Conservation (phyloP, 2,888 invertebrate species). For the Frankliniella fusca region DNA sequence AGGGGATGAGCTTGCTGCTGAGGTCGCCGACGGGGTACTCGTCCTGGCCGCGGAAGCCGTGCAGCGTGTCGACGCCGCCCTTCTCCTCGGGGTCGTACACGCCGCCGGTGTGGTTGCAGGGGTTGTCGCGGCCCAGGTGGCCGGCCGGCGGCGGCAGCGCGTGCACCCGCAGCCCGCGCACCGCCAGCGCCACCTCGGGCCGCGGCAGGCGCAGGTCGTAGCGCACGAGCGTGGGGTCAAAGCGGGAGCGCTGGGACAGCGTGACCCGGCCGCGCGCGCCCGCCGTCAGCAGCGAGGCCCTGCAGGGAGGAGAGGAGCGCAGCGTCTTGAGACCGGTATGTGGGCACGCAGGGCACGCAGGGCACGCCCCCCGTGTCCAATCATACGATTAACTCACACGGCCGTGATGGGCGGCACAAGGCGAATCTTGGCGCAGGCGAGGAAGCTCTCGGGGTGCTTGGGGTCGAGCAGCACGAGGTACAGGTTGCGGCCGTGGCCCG, state of each 20-base stretch:
- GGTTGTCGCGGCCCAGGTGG: constrained; percentile 49
- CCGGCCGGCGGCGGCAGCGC: constrained; percentile 63
- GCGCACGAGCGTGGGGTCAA: constrained; percentile 76
- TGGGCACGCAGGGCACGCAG: not conserved
- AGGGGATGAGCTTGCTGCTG: constrained; percentile 75
- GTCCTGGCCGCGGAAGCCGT: constrained; percentile 77
- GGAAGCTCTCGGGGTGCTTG: constrained; percentile 67
- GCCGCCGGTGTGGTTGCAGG: constrained; percentile 67
- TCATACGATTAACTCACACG: constrained; percentile 56
- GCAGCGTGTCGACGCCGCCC: constrained; percentile 40
- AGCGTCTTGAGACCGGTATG: constrained; percentile 12
- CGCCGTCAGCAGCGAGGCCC: constrained; percentile 66
- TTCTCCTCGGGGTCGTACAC: constrained; percentile 68
- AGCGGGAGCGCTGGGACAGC: constrained; percentile 73
- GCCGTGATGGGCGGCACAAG: constrained; percentile 60
- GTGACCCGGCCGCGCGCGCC: constrained; percentile 77
- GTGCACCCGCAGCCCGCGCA: constrained; percentile 66
- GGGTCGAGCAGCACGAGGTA: constrained; percentile 79
- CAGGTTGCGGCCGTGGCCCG: constrained; percentile 68
- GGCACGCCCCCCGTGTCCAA: not conserved
- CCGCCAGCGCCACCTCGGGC: constrained; percentile 62
- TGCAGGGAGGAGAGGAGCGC: constrained; percentile 45
- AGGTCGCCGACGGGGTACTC: constrained; percentile 87
- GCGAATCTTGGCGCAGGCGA: constrained; percentile 78
- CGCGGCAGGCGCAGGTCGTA: constrained; percentile 57